Base-by-base conservation (phyloP, 2,888 invertebrate species). In the Xanthia togata region DNA sequence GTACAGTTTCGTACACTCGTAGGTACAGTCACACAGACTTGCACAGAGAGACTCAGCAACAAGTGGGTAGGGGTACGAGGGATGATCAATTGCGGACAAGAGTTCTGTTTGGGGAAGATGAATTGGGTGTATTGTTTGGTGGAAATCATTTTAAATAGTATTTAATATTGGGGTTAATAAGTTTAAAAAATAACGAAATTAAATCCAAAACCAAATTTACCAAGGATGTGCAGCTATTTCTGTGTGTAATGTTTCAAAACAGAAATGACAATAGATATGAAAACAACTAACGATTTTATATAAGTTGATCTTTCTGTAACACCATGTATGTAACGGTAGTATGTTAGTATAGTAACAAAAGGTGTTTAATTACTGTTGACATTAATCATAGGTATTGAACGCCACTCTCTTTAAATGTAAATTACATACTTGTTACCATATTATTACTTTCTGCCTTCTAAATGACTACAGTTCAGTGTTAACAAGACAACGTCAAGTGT, bases 51-150 rank as follows among this genome's bases (percentile, higher is more conserved):
- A 74, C 55, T n/a, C 60, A 72, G 94, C 95, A 94, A 95, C 95
- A 95, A 92, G 95, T 95, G 93, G 90, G 53, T 83, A 84, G 93
- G 93, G 94, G 92, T 93, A 88, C 88, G 87, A 84, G 93, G 93
- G 92, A 90, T 81, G 90, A 84, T 89, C 93, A 92, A 92, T 84
- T 89, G 60, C 59, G 47, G 20, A 8, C 17, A 4, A 26, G 23
- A 81, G 44, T 67, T 82, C 87, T 31, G 65, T 53, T 72, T 59
- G 17, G 67, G 63, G 41, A 69, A 78, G 69, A 74, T 62, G 53
- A 73, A 69, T 60, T 70, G 38, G 5, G 11, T 9, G 8, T 26
- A 41, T n/a, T 73, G 35, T 79, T 53, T 55, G 8, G 23, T 55
- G n/a, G 11, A 55, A 55, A 55, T 55, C n/a, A 50, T 55, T 11